phyloP scores from a whole-genome alignment of 1,140 invertebrate genomes.

The Drosophila takahashii region DNA sequence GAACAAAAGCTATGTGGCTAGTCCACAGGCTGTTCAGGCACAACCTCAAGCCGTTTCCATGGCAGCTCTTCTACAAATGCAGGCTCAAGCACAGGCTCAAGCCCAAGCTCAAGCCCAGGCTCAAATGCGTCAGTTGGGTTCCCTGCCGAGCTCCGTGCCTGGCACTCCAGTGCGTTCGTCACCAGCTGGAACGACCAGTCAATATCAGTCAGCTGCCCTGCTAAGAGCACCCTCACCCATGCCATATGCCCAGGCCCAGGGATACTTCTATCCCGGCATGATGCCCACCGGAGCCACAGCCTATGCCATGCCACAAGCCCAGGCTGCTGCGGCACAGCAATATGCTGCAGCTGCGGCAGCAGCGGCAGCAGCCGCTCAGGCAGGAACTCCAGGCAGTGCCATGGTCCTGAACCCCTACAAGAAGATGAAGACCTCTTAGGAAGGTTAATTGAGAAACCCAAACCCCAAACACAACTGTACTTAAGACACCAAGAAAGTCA shows the following conservation, averaged over 20 bases:
- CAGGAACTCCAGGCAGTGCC: constrained; percentile 85
- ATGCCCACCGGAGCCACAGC: constrained; percentile 48
- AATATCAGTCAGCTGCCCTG: constrained; percentile 34
- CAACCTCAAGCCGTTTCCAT: constrained; percentile 55
- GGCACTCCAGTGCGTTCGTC: constrained; percentile 83
- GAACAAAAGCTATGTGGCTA: constrained; percentile 86
- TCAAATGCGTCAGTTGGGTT: constrained; percentile 53
- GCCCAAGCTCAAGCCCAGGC: constrained; percentile 57
- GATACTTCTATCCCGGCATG: constrained; percentile 77
- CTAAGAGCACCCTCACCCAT: constrained; percentile 59
- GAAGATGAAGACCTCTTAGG: constrained; percentile 94
- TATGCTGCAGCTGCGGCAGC: constrained; percentile 65
- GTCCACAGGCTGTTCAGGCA: constrained; percentile 54
- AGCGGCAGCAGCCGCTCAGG: constrained; percentile 67
- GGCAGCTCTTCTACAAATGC: constrained; percentile 62
- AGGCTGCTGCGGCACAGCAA: constrained; percentile 57
- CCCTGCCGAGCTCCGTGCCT: constrained; percentile 79
- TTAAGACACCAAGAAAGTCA: constrained; percentile 50
- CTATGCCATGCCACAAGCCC: constrained; percentile 63
- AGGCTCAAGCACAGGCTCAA: constrained; percentile 51
- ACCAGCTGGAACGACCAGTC: constrained; percentile 14
- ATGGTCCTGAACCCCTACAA: constrained; percentile 92
- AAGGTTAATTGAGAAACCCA: not conserved
- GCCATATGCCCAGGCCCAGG: constrained; percentile 62
- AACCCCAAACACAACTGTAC: constrained; percentile 50